phyloP scores from a whole-genome alignment of 2,888 invertebrate species.

The Euplexia lucipara region DNA sequence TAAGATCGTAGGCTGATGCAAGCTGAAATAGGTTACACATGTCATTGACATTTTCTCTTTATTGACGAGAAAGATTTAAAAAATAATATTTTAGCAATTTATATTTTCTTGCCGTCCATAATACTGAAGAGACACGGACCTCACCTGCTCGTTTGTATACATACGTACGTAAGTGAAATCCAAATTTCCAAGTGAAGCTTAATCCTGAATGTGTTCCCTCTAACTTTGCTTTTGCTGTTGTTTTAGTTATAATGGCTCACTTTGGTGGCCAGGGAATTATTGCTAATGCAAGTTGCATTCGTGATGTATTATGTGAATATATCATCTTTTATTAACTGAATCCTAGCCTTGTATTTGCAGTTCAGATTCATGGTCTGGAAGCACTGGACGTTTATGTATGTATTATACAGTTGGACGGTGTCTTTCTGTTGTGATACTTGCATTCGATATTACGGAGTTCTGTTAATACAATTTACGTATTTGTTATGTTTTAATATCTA shows the following conservation, averaged over 20 bases:
- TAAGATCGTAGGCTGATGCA: no score
- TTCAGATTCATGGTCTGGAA: conserved; percentile 45
- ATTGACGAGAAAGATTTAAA: no score
- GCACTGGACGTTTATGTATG: conserved; percentile 48
- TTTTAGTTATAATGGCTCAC: conserved; percentile 84
- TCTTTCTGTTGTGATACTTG: conserved; percentile 16
- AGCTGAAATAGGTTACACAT: no score
- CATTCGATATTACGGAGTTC: conserved; percentile 20
- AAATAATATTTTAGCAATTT: not conserved
- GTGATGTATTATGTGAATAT: conserved; percentile 64
- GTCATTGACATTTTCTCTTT: no score
- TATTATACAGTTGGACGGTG: conserved; percentile 23
- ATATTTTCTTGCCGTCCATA: conserved; percentile 5
- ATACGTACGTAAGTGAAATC: conserved; percentile 66
- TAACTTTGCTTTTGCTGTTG: conserved; percentile 81
- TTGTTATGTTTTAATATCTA: not conserved
- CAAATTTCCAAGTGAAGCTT: conserved; percentile 76
- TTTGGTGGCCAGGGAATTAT: conserved; percentile 79
- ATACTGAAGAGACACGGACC: conserved; percentile 30
- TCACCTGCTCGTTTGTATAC: conserved; percentile 52
- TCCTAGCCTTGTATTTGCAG: conserved; percentile 53
- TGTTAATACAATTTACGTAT: conserved; percentile 9
- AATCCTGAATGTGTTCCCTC: conserved; percentile 80
- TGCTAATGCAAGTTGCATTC: conserved; percentile 77
- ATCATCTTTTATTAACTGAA: conserved; percentile 62